Percentiles rank a stretch among this genome's conserved stretches.
Conservation (phyloP, 2,888 invertebrate species). For the Ectemnius cavifrons region DNA sequence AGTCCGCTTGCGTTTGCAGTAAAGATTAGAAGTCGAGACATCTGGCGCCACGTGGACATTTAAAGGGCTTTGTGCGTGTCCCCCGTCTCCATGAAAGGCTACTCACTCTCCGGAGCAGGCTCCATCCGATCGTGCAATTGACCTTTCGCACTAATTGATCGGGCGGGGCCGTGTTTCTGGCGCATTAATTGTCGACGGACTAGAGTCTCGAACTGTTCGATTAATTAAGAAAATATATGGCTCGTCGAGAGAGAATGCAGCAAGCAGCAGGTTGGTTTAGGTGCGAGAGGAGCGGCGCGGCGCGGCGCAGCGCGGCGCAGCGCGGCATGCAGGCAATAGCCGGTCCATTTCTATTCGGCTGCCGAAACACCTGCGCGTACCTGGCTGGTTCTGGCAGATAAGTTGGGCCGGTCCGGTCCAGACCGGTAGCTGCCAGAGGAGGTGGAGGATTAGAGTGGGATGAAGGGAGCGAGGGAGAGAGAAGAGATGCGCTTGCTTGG, state of each 20-base stretch:
- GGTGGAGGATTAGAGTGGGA: background rate
- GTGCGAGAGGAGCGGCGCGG: too few species aligned
- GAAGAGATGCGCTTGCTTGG: background rate
- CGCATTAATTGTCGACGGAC: too few species aligned
- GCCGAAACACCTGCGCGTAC: constrained; percentile 62
- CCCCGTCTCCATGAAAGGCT: background rate
- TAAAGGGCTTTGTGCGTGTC: constrained; percentile 21
- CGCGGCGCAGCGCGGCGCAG: too few species aligned
- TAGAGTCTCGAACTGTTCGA: too few species aligned
- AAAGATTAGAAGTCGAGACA: constrained; percentile 68
- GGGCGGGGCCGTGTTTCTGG: too few species aligned
- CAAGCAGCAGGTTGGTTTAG: too few species aligned
- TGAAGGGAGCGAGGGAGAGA: background rate
- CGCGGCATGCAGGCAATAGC: too few species aligned
- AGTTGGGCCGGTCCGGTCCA: background rate
- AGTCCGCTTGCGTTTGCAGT: constrained; percentile 37
- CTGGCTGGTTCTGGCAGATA: background rate
- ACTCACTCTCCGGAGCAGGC: background rate
- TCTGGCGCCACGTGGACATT: constrained; percentile 67
- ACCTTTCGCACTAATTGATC: background rate
- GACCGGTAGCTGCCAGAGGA: background rate
- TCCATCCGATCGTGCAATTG: background rate
- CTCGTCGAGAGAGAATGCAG: too few species aligned
- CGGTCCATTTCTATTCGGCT: constrained; percentile 57
- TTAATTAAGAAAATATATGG: too few species aligned